Conservation (phyloP, 2,888 invertebrate species). For the Tetropium fuscum region DNA sequence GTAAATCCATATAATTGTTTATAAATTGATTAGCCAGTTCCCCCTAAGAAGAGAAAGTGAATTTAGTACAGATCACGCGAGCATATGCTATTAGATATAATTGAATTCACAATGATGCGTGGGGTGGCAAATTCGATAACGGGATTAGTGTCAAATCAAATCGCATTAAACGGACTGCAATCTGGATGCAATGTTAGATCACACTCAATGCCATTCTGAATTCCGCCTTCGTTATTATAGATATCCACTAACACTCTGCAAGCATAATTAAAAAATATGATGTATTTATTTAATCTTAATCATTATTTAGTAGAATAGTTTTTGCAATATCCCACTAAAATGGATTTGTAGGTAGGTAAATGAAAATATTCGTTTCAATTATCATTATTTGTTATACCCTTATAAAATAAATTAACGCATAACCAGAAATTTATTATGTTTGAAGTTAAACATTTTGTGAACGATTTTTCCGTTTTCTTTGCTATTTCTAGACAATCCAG, state of each 20-base stretch:
- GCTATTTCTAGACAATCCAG: no score
- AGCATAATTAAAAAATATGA: constrained; percentile 16
- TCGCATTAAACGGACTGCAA: constrained; percentile 66
- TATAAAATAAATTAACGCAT: no score
- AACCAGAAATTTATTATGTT: no score
- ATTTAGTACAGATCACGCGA: constrained; percentile 48
- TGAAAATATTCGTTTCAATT: no score
- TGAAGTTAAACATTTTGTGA: no score
- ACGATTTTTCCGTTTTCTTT: no score
- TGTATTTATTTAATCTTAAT: no score
- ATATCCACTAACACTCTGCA: constrained; percentile 12
- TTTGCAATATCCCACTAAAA: no score
- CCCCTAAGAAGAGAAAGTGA: constrained; percentile 44
- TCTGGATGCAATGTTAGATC: constrained; percentile 59
- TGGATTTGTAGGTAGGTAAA: no score
- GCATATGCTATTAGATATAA: constrained; percentile 68
- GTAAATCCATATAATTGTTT: constrained; percentile 53
- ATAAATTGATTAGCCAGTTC: constrained; percentile 53
- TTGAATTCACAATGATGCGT: constrained; percentile 65
- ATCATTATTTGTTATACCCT: no score
- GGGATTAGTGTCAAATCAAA: constrained; percentile 69
- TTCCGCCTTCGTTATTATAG: constrained; percentile 26
- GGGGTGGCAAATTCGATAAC: constrained; percentile 68
- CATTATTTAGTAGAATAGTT: no score
- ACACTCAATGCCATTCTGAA: constrained; percentile 23